Conservation (phyloP, 2,888 invertebrate species). For the Tinea trinotella region DNA sequence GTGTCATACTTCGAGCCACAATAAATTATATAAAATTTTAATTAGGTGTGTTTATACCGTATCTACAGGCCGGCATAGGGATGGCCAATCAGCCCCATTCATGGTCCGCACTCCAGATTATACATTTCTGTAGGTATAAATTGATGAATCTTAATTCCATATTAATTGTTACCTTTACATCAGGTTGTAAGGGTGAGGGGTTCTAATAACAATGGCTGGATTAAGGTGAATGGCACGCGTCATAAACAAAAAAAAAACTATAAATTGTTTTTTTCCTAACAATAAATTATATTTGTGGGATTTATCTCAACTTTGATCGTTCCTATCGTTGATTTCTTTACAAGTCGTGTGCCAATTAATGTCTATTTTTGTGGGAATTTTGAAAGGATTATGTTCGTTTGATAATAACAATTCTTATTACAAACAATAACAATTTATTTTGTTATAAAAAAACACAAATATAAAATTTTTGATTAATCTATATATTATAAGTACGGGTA, state of each 20-base stretch:
- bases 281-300: conserved; percentile 1
- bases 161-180: not conserved
- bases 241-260: not conserved
- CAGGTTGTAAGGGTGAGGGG: not conserved
- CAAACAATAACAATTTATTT: no score
- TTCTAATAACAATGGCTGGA: not conserved
- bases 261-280: not conserved
- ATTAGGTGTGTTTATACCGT: no score
- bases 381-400: not conserved
- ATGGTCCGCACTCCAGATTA: no score
- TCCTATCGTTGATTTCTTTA: not conserved
- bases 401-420: no score
- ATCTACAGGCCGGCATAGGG: no score
- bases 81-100: no score
- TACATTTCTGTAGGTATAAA: no score
- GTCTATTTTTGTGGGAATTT: not conserved
- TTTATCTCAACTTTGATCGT: not conserved
- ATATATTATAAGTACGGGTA: no score
- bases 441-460: no score
- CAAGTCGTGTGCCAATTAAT: conserved; percentile 3
- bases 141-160: not conserved
- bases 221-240: not conserved
- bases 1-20: no score
- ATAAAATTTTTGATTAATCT: no score
- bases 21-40: no score